A percentile compares a stretch with the other conserved stretches of the same genome.
These are phyloP conservation scores for Coenonympha arcania DNA, from an alignment of 2,888 invertebrate species.

Conservation along the genomic window DNA sequence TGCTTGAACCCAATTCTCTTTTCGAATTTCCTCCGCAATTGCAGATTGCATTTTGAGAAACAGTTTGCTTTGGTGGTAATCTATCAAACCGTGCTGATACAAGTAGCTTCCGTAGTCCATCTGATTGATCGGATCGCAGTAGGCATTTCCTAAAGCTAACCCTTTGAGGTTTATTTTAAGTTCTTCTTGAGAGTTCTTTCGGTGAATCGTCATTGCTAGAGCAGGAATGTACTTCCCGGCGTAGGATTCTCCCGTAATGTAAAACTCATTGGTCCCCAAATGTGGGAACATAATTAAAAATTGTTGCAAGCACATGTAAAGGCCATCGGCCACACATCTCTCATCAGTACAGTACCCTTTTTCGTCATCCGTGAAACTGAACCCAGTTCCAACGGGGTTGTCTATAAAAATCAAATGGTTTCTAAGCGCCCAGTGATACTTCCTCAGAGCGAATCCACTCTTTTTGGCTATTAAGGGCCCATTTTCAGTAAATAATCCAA, in stretches of 20 bases:
- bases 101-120: slow-evolving; percentile 66
- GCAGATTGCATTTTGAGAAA: slow-evolving; percentile 76
- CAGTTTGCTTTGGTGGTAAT: slow-evolving; percentile 67
- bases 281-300: slow-evolving; percentile 76
- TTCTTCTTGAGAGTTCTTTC: slow-evolving; percentile 44
- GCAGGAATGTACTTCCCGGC: slow-evolving; percentile 73
- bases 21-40: slow-evolving; percentile 73
- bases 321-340: slow-evolving; percentile 68
- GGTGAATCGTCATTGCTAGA: slow-evolving; percentile 69
- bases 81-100: slow-evolving; percentile 71
- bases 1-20: slow-evolving; percentile 77
- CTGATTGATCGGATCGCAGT: slow-evolving; percentile 68
- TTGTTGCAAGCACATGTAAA: slow-evolving; percentile 70
- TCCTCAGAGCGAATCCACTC: slow-evolving; percentile 48
- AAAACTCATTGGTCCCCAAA: slow-evolving; percentile 70
- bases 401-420: slow-evolving; percentile 77
- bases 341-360: slow-evolving; percentile 73
- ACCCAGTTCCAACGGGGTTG: slow-evolving; percentile 78
- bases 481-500: slow-evolving; percentile 73
- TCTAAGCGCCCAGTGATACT: slow-evolving; percentile 74
- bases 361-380: slow-evolving; percentile 74
- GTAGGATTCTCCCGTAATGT: slow-evolving; percentile 77
- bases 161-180: slow-evolving; percentile 70
- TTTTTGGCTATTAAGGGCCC: slow-evolving; percentile 72
- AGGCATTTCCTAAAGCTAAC: slow-evolving; percentile 69